Conservation (phyloP, 2,113 vertebrate species). For the Atherinomorus stipes region DNA sequence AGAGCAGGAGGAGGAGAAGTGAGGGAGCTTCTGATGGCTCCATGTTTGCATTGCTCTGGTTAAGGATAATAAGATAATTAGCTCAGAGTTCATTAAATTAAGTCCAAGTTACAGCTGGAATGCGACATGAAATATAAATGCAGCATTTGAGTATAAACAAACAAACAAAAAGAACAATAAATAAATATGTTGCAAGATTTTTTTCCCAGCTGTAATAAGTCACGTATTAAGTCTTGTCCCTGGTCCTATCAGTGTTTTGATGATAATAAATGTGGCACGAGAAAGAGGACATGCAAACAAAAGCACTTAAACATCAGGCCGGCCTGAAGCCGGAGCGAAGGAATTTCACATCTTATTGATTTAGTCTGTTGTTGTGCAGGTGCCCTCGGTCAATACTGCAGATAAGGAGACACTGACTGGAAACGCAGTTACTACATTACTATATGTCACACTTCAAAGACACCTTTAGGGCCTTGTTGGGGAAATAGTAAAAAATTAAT, state of each 20-base stretch:
- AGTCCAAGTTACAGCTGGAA: not conserved
- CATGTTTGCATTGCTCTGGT: conserved; percentile 1
- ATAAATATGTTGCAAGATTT: conserved; percentile 21
- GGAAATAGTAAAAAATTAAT: not conserved
- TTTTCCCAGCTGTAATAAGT: conserved; percentile 58
- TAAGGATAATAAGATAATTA: conserved; percentile 20
- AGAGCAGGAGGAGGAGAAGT: conserved; percentile 6
- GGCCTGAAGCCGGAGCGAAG: conserved; percentile 44
- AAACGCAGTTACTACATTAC: conserved; percentile 24
- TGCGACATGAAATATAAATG: not conserved
- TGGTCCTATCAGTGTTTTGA: conserved; percentile 40
- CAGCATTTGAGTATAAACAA: not conserved
- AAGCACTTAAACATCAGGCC: conserved; percentile 30
- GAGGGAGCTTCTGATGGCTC: conserved; percentile 17
- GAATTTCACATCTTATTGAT: conserved; percentile 51
- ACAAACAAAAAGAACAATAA: not conserved
- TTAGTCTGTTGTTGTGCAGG: conserved; percentile 12
- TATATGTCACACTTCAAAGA: conserved; percentile 16
- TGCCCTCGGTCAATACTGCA: conserved; percentile 24
- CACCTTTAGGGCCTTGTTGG: not conserved
- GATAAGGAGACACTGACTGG: conserved; percentile 33
- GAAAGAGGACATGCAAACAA: conserved; percentile 32
- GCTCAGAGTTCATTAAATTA: conserved; percentile 20
- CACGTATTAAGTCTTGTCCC: conserved; percentile 61
- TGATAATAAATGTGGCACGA: conserved; percentile 47